Conservation (phyloP, 2,113 vertebrate genomes). For the Athene cunicularia region DNA sequence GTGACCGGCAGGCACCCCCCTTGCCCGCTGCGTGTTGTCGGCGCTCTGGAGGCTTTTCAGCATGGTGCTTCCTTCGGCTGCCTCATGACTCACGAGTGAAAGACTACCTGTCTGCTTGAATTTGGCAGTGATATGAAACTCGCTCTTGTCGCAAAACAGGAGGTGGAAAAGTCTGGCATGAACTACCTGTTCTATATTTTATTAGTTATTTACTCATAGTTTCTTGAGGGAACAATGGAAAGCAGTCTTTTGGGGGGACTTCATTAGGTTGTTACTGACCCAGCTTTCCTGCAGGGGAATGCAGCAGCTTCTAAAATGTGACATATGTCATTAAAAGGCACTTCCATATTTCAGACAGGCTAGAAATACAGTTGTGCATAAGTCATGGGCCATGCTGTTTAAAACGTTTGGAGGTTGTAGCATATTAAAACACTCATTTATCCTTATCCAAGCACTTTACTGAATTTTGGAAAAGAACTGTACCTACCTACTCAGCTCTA, state of each 20-base stretch:
- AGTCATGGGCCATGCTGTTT: background rate
- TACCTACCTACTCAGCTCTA: background rate
- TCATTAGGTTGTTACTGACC: background rate
- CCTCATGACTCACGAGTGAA: background rate
- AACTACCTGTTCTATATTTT: accelerated
- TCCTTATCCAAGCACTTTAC: background rate
- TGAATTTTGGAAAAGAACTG: background rate
- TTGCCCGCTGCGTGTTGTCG: accelerated
- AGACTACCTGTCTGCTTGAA: too few relatives aligned
- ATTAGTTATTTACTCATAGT: background rate
- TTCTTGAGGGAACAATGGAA: background rate
- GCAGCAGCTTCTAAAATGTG: background rate
- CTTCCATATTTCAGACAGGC: background rate
- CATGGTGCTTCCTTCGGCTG: background rate
- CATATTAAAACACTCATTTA: background rate
- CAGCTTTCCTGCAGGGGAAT: background rate
- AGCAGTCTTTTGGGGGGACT: background rate
- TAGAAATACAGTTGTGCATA: background rate
- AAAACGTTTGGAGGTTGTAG: background rate
- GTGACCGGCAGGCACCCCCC: background rate
- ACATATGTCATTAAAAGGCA: background rate
- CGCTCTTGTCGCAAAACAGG: background rate
- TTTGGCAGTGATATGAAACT: background rate
- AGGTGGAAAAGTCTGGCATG: background rate
- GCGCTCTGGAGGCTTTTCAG: accelerated